Conservation (phyloP, 2,888 invertebrate genomes). For the Synergus japonicus region DNA sequence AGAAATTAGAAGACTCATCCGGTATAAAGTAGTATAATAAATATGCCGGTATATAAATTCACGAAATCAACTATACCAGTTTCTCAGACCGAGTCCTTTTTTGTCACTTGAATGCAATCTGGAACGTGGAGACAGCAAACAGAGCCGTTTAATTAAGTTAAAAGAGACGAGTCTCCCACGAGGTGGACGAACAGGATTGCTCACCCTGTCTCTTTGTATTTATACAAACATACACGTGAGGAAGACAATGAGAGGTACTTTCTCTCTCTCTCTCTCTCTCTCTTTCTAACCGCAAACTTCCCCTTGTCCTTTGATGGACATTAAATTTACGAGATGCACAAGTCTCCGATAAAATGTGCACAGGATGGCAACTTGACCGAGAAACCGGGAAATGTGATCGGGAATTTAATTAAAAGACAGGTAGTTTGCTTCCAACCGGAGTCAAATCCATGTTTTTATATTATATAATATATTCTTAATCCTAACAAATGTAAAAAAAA, state of each 20-base stretch:
- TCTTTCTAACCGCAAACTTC: slow-evolving; percentile 22
- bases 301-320: slow-evolving; percentile 16
- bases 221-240: slow-evolving; percentile 14
- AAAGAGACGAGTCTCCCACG: slow-evolving; percentile 42
- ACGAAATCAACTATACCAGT: slow-evolving; percentile 28
- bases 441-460: too few species aligned
- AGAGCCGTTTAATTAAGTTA: slow-evolving; percentile 41
- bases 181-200: slow-evolving; percentile 41
- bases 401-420: too few species aligned
- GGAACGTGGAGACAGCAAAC: slow-evolving; percentile 38
- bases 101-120: slow-evolving; percentile 29
- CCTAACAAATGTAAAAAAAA: too few species aligned
- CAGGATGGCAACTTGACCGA: too few species aligned
- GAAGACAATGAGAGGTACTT: slow-evolving; percentile 25
- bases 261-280: slow-evolving; percentile 1
- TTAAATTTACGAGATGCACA: background rate
- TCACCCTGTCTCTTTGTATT: slow-evolving; percentile 28
- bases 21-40: background rate
- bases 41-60: background rate
- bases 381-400: too few species aligned
- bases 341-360: background rate
- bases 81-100: slow-evolving; percentile 36
- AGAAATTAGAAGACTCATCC: background rate
- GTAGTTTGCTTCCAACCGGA: too few species aligned
- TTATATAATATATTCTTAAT: too few species aligned